Conservation (phyloP, 2,888 invertebrate genomes). For the Scaptomyza tumidula region DNA sequence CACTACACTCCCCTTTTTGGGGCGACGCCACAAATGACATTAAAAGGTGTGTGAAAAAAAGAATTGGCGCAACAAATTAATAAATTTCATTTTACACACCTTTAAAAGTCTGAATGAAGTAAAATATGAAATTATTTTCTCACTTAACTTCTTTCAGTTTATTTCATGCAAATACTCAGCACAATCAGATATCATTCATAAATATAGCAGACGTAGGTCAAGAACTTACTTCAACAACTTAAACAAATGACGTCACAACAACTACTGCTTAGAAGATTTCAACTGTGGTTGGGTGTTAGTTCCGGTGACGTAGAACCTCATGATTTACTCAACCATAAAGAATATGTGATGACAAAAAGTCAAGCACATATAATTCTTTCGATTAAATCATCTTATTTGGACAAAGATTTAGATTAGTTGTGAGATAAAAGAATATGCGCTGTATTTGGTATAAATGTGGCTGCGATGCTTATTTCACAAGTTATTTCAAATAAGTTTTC, state of each 20-base stretch:
- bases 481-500: slow-evolving; percentile 33
- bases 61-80: not conserved
- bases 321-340: slow-evolving; percentile 26
- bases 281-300: slow-evolving; percentile 3
- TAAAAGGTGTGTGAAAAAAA: not conserved
- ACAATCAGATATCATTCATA: slow-evolving; percentile 17
- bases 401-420: slow-evolving; percentile 56
- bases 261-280: not conserved
- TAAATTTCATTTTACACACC: not conserved
- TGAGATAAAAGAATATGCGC: slow-evolving; percentile 15
- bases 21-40: not conserved
- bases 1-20: not conserved
- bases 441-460: slow-evolving; percentile 49
- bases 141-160: not conserved
- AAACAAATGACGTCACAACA: not conserved
- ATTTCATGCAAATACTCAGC: not conserved
- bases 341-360: slow-evolving; percentile 4
- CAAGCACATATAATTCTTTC: slow-evolving; percentile 7
- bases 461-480: slow-evolving; percentile 39
- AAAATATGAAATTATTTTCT: not conserved
- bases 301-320: slow-evolving; percentile 19
- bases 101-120: not conserved
- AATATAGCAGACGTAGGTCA: slow-evolving; percentile 48
- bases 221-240: slow-evolving; percentile 16
- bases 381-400: slow-evolving; percentile 49